Evolutionary conservation across 2,888 invertebrate species (phyloP), one percentile per base, ranked within the genome.

Genomic region (Thyatira batis): DNA sequence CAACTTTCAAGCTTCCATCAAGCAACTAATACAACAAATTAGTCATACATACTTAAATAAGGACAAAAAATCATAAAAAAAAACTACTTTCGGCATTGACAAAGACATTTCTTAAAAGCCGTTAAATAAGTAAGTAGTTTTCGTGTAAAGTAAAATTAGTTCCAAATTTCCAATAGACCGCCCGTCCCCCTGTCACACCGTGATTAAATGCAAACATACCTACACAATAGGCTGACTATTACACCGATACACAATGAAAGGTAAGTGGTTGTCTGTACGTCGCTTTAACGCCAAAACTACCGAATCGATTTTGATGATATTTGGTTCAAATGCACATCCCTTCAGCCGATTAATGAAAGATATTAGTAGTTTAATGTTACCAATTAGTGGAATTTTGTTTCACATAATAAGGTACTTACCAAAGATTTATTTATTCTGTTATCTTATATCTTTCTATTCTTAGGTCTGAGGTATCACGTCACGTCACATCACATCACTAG

Each of bases 141-240:
- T 58, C 67, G 61, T 68, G 58, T 71, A 73, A 17, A 17, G 17
- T 20, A 43, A 48, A 27, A 78, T 73, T 63, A 67, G 63, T 20
- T 54, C 51, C 39, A 39, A 39, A 17, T n/a, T n/a, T n/a, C 28
- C 33, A 23, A 25, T 23, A 25, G 44, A 23, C 13, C 27, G 25
- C 28, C 49, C 56, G 13, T 39, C 39, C 58, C 59, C 63, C 69
- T 66, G 69, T 70, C 69, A 69, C 68, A 56, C 62, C 50, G 66
- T 78, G 76, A 80, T 81, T 78, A 74, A 80, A 82, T 67, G 69
- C 73, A 78, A 82, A 82, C 77, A 81, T 71, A 78, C 65, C 67
- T 60, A 62, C 57, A 57, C 69, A 58, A 71, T 60, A 57, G 59
- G 65, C 51, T 21, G 53, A 10, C 51, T 51, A 20, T 73, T 54